Base-by-base conservation (phyloP, 2,113 vertebrate species). In the Camelus bactrianus region DNA sequence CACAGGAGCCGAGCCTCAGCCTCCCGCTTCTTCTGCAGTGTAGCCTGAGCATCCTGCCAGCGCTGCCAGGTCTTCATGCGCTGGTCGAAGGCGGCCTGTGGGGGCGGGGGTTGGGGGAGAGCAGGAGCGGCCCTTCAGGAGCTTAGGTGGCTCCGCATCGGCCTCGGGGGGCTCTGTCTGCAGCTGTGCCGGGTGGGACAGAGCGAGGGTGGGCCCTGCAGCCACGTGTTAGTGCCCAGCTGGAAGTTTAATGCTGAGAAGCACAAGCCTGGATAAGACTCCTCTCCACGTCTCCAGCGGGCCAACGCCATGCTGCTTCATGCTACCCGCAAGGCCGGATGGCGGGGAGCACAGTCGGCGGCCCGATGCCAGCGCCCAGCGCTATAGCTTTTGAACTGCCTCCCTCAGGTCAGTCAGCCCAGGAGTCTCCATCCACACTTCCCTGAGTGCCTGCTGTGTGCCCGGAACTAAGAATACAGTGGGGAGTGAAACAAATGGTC, bases 1-100 rank as follows among this genome's bases (percentile, higher is more conserved):
- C 99, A 99, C 46, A 99, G 99, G 77, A 99, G 98, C 88, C 99
- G 99, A 86, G 99, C 99, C 96, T 99, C 99, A 0, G 98, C 98
- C 98, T 99, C 99, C 79, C 99, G 99, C 97, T 99, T 99, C 98
- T 99, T 99, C 98, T 99, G 99, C 98, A 99, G 98, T 75, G 97
- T 99, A 96, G 98, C 84, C 97, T 99, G 99, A 70, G 99, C 99
- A 0, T 99, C 99, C 98, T 99, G 99, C 99, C 99, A 99, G 28
- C 99, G 99, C 98, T 99, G 99, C 99, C 99, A 99, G 4, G 98
- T 98, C 98, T 99, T 99, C 99, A 99, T 99, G 80, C 99, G 99
- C 89, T 99, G 99, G 98, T 99, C 99, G 46, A 99, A 99, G 73
- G 99, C 99, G 42, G 99, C 99, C 99, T 99, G 98, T 1, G 60